Conservation (phyloP, 2,888 invertebrate species). For the Alloplasta piceator region DNA sequence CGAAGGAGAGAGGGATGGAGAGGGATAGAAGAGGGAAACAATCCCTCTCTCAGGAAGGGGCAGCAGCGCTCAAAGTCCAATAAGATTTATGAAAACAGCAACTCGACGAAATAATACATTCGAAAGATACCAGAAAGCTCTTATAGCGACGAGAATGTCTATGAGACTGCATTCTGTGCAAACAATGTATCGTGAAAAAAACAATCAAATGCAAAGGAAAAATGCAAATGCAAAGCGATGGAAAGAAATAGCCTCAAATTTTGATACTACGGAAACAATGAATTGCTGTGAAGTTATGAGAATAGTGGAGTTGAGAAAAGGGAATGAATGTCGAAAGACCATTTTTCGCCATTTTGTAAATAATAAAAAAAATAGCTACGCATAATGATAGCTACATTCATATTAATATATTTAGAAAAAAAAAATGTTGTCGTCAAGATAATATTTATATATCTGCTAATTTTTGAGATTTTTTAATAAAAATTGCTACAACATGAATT, state of each 20-base stretch:
- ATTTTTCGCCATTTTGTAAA: too few species aligned
- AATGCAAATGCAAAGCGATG: constrained; percentile 35
- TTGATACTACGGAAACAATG: constrained; percentile 23
- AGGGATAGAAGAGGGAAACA: background rate
- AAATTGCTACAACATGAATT: too few species aligned
- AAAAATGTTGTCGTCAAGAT: too few species aligned
- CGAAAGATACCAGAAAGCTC: background rate
- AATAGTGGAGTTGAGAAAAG: constrained; percentile 11
- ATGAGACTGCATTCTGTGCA: constrained; percentile 2
- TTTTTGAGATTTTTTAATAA: too few species aligned
- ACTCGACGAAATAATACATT: constrained; percentile 51
- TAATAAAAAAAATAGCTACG: too few species aligned
- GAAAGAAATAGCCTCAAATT: constrained; percentile 16
- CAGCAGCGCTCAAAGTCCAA: constrained; percentile 13
- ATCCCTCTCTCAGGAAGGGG: constrained; percentile 3
- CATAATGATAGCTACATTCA: too few species aligned
- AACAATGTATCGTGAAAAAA: constrained; percentile 21
- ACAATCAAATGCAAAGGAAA: constrained; percentile 34
- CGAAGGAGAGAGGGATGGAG: background rate
- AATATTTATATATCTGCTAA: too few species aligned
- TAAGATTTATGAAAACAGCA: constrained; percentile 58
- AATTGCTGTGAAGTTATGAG: constrained; percentile 5
- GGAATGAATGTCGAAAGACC: too few species aligned
- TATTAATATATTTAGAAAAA: too few species aligned
- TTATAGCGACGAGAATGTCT: background rate